Percentiles rank a stretch among this genome's conserved stretches.
These are phyloP conservation scores for Iphiclides podalirius DNA, from an alignment of 2,888 invertebrate species.

Conservation along the genomic window DNA sequence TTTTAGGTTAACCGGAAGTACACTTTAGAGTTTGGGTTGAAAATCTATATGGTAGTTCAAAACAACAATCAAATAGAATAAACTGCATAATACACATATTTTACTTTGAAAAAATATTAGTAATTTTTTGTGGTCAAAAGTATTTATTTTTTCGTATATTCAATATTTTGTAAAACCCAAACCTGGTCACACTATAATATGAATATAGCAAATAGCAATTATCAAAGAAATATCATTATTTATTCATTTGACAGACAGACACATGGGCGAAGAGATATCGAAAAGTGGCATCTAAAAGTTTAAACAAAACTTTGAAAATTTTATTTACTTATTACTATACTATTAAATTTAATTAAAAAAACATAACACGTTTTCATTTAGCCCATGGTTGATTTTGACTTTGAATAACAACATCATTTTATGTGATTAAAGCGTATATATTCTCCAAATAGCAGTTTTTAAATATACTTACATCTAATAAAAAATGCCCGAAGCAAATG, in stretches of 20 bases:
- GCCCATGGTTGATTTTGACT: neutral
- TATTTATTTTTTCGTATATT: too few species aligned
- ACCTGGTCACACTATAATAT: neutral
- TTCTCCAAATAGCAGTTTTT: neutral
- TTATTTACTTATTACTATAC: neutral
- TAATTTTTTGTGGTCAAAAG: too few species aligned
- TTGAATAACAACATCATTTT: neutral
- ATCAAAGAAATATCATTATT: too few species aligned
- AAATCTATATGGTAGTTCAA: too few species aligned
- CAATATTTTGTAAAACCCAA: too few species aligned
- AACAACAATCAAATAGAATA: too few species aligned
- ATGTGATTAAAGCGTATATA: conserved; percentile 3
- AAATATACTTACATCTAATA: neutral
- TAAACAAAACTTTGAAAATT: conserved; percentile 1
- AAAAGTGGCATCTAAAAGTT: conserved; percentile 6
- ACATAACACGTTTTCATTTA: neutral
- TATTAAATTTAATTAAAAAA: conserved; percentile 3
- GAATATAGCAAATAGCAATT: too few species aligned
- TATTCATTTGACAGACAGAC: conserved; percentile 10
- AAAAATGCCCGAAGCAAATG: conserved; percentile 69
- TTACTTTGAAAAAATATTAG: too few species aligned
- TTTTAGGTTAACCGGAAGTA: too few species aligned
- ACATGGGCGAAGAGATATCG: conserved; percentile 15
- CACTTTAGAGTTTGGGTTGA: too few species aligned
- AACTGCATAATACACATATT: too few species aligned